Percentiles rank a stretch among this genome's conserved stretches.
Conservation (phyloP, 2,113 vertebrate species). For the Bubo bubo region DNA sequence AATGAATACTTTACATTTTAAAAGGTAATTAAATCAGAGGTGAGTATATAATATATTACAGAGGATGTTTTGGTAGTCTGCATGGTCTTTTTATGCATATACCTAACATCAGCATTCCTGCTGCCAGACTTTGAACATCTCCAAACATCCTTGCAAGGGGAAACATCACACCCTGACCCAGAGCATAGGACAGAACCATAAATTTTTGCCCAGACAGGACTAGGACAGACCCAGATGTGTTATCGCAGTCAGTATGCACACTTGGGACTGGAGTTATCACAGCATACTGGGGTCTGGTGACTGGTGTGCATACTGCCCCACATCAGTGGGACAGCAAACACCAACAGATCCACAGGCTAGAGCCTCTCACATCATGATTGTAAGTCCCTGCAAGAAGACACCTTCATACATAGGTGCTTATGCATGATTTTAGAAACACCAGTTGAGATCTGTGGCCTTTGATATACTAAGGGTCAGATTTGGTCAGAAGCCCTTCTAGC, state of each 20-base stretch:
- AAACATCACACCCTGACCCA: not conserved
- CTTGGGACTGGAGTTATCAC: not conserved
- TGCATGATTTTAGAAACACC: not conserved
- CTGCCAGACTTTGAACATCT: not conserved
- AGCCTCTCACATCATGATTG: not conserved
- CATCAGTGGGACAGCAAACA: not conserved
- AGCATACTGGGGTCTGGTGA: not conserved
- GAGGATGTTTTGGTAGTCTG: not conserved
- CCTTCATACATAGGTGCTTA: not conserved
- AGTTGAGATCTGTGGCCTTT: not conserved
- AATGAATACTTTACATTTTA: slow-evolving; percentile 50
- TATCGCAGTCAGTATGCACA: not conserved
- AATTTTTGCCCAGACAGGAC: not conserved
- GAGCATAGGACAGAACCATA: not conserved
- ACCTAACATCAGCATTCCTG: not conserved
- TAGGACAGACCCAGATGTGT: not conserved
- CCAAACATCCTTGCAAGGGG: not conserved
- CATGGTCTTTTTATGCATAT: not conserved
- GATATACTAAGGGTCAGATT: not conserved
- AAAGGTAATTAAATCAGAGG: slow-evolving; percentile 32
- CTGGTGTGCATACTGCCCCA: not conserved
- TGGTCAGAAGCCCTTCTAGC: not conserved
- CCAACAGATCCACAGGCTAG: not conserved
- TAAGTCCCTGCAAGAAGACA: not conserved
- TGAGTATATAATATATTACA: not conserved